Evolutionary conservation across 2,113 vertebrate species (phyloP), one percentile per base, ranked within the genome.

Genomic region (Oxygymnocypris stewartii): DNA sequence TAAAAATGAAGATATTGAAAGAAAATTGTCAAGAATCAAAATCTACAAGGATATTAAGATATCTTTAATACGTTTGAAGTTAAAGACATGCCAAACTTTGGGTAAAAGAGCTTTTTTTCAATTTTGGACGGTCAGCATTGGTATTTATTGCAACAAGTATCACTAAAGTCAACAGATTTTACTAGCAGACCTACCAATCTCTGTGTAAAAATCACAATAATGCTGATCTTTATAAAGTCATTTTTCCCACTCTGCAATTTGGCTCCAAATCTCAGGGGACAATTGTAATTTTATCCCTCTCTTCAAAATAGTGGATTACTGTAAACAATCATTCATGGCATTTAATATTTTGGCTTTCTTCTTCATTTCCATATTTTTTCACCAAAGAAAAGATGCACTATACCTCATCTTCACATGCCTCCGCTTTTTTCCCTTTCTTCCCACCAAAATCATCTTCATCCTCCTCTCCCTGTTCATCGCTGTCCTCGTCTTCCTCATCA

Each of bases 361-460:
- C 6, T 57, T 57, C 6, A 57, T 57, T 57, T 57, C 16, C 20
- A 7, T 20, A 54, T 57, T 20, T 57, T 2, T 57, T 51, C 18
- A 18, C 6, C 51, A 57, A 57, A 57, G 6, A 59, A 59, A 57
- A 59, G 23, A 59, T 18, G 20, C 16, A 9, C 20, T 31, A 1
- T 88, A 99, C 97, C 96, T 98, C 97, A 79, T 98, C 97, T 51
- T 98, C 96, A 91, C 96, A 97, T 40, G 93, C 92, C 88, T 97
- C 97, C 1, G 92, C 79, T 92, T 97, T 98, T 91, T 96, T 97
- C 84, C 94, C 95, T 89, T 96, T 97, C 90, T 96, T 98, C 42
- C 94, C 94, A 9, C 96, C 95, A 79, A 96, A 96, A 4, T 95
- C 96, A 25, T 96, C 95, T 16, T 97, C 97, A 0, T 96, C 96